phyloP scores from a whole-genome alignment of 2,888 invertebrate genomes.

The Ectropis crepuscularia region DNA sequence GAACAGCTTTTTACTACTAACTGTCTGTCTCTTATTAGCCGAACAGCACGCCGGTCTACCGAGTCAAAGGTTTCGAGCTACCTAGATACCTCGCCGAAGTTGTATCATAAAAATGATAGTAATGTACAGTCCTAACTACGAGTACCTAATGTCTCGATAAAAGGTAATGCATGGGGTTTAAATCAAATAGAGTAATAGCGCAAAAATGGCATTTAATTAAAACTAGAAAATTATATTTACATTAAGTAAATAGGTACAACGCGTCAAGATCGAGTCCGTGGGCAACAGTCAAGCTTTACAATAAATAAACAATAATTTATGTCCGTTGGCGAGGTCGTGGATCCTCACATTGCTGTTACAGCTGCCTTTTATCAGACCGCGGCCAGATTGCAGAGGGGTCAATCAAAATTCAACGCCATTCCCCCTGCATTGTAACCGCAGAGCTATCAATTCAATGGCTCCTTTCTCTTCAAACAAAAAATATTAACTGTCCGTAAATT shows the following conservation, averaged over 20 bases:
- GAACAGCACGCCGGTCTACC: no score
- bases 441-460: slow-evolving; percentile 34
- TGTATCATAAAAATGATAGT: no score
- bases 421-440: slow-evolving; percentile 52
- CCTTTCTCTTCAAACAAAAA: slow-evolving; percentile 19
- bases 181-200: slow-evolving; percentile 40
- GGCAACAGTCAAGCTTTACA: slow-evolving; percentile 80
- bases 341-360: slow-evolving; percentile 56
- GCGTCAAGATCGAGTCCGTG: slow-evolving; percentile 82
- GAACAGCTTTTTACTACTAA: no score
- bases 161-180: background rate
- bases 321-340: slow-evolving; percentile 59
- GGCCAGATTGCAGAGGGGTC: slow-evolving; percentile 52
- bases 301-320: slow-evolving; percentile 68
- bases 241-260: slow-evolving; percentile 75
- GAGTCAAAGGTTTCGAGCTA: no score
- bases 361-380: slow-evolving; percentile 46
- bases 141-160: background rate
- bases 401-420: slow-evolving; percentile 29
- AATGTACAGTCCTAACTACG: no score
- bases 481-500: slow-evolving; percentile 22
- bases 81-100: no score
- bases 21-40: no score
- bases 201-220: slow-evolving; percentile 79
- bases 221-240: slow-evolving; percentile 71